Percentiles rank a stretch among this genome's conserved stretches.
Conservation (phyloP, 2,888 invertebrate species). For the Chrysotoxum bicinctum region DNA sequence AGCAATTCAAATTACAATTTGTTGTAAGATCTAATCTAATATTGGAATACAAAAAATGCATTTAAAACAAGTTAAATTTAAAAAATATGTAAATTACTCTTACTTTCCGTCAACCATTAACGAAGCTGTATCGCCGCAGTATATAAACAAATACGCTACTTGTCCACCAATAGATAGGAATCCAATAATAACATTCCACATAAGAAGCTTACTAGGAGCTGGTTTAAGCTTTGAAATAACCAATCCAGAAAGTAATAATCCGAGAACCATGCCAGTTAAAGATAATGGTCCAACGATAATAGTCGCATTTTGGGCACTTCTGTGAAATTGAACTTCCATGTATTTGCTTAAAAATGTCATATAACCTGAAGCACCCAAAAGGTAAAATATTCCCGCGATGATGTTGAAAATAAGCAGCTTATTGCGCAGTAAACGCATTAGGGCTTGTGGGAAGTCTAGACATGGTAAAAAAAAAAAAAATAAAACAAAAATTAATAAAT, state of each 20-base stretch:
- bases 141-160: constrained; percentile 83
- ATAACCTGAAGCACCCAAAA: constrained; percentile 85
- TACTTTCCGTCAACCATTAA: constrained; percentile 75
- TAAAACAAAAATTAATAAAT: not conserved
- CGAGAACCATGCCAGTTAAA: constrained; percentile 84
- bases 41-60: not conserved
- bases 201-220: constrained; percentile 83
- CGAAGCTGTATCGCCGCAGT: constrained; percentile 81
- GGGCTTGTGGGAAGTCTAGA: constrained; percentile 83
- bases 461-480: not conserved
- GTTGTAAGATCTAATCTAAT: constrained; percentile 82
- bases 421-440: constrained; percentile 85
- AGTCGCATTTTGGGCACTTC: constrained; percentile 85
- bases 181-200: constrained; percentile 86
- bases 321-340: constrained; percentile 88
- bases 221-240: constrained; percentile 85
- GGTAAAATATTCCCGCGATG: constrained; percentile 85
- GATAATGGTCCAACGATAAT: constrained; percentile 85
- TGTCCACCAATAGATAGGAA: constrained; percentile 83
- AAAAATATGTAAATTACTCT: constrained; percentile 24
- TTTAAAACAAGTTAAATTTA: not conserved
- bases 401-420: constrained; percentile 86
- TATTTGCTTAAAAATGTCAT: constrained; percentile 89
- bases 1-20: constrained; percentile 84
- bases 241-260: constrained; percentile 84